Percentiles rank a stretch among this genome's conserved stretches.
These are phyloP conservation scores for Dryas iulia DNA, from an alignment of 1,140 invertebrate genomes.

Conservation along the genomic window DNA sequence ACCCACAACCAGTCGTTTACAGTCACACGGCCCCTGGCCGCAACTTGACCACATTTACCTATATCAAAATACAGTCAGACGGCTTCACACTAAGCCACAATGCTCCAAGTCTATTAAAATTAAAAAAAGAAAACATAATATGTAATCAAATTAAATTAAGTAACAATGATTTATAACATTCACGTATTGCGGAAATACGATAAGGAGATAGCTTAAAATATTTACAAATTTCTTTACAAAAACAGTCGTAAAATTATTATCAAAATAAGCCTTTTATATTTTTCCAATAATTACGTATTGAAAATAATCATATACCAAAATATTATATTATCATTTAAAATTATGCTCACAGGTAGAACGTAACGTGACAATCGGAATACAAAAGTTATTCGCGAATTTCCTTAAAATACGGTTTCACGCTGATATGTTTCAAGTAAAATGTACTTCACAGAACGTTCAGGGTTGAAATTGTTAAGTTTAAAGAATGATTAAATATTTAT, in stretches of 20 bases:
- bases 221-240: no score
- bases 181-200: not conserved
- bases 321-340: not conserved
- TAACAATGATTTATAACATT: not conserved
- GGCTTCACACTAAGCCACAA: no score
- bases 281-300: not conserved
- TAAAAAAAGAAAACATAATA: no score
- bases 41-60: no score
- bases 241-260: not conserved
- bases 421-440: conserved; percentile 37
- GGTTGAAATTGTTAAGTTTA: conserved; percentile 9
- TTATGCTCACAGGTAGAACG: not conserved
- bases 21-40: no score
- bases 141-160: no score
- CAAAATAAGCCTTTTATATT: not conserved
- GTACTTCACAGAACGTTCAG: conserved; percentile 22
- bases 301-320: not conserved
- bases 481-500: no score
- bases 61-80: no score
- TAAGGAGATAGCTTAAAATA: no score
- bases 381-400: conserved; percentile 56
- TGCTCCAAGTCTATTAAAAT: no score
- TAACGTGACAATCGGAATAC: conserved; percentile 37
- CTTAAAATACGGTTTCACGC: conserved; percentile 45
- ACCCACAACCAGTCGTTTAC: no score